A percentile compares a stretch with the other conserved stretches of the same genome.
phyloP scores from a whole-genome alignment of 1,140 invertebrate genomes.

The Ericerus pela region DNA sequence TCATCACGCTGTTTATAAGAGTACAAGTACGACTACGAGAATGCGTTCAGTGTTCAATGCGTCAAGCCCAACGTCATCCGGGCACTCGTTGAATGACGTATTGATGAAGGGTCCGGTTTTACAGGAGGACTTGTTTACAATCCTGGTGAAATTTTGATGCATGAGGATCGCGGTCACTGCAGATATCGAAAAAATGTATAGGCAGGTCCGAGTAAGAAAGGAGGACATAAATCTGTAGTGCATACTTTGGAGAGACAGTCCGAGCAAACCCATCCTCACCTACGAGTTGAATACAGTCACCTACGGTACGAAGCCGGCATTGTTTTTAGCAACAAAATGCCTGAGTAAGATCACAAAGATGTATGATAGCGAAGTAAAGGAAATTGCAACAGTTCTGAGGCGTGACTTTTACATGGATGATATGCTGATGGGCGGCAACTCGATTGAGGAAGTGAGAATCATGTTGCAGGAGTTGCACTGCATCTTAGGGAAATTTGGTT shows the following conservation, averaged over 20 bases:
- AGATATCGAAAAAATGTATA: slow-evolving; percentile 1
- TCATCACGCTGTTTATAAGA: neutral
- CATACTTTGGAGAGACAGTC: slow-evolving; percentile 28
- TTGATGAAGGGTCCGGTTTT: slow-evolving; percentile 26
- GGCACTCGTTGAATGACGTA: slow-evolving; percentile 23
- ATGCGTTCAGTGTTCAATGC: slow-evolving; percentile 28
- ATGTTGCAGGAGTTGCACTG: neutral
- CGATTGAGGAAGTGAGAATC: neutral
- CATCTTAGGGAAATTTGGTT: neutral
- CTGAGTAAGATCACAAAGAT: slow-evolving; percentile 1
- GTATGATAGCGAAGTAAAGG: neutral
- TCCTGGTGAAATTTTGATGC: slow-evolving; percentile 27
- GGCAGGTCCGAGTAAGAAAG: slow-evolving; percentile 18
- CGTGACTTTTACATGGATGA: too few species aligned
- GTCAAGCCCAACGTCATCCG: slow-evolving; percentile 21
- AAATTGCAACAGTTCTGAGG: too few species aligned
- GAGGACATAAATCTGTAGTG: slow-evolving; percentile 25
- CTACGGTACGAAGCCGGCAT: slow-evolving; percentile 26
- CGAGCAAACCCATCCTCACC: slow-evolving; percentile 21
- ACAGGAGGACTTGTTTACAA: slow-evolving; percentile 29
- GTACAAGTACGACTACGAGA: neutral
- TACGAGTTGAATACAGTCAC: slow-evolving; percentile 26
- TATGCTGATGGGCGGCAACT: neutral
- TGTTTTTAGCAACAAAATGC: slow-evolving; percentile 29
- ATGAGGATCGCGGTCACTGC: slow-evolving; percentile 23